Evolutionary conservation across 2,888 invertebrate genomes (phyloP).

Genomic region (Gymnocheta viridis): DNA sequence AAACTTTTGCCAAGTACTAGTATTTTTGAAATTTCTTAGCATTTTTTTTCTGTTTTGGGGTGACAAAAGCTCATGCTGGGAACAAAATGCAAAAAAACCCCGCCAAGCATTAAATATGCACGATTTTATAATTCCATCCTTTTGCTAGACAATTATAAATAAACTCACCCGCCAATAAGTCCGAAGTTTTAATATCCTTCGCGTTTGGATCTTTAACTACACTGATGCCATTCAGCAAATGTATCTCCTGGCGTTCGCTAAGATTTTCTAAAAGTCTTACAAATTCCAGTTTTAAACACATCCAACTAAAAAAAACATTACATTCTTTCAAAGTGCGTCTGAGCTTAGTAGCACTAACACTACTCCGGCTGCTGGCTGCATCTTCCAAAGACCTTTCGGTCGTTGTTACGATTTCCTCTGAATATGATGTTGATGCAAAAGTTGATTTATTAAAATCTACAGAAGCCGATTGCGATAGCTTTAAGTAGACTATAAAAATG

Average conservation of each 20-base stretch:
- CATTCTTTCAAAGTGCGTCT: slow-evolving; percentile 83
- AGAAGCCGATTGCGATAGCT: slow-evolving; percentile 73
- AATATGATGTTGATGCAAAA: neutral
- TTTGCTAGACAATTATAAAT: neutral
- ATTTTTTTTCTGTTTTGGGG: too few species aligned
- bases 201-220: slow-evolving; percentile 87
- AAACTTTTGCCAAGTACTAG: too few species aligned
- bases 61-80: too few species aligned
- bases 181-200: slow-evolving; percentile 84
- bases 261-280: slow-evolving; percentile 89
- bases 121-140: too few species aligned
- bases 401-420: slow-evolving; percentile 24
- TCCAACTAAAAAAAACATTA: slow-evolving; percentile 85
- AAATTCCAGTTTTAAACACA: slow-evolving; percentile 90
- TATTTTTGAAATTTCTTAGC: too few species aligned
- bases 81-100: too few species aligned
- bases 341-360: slow-evolving; percentile 20
- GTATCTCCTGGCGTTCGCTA: slow-evolving; percentile 86
- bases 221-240: slow-evolving; percentile 88
- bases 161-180: slow-evolving; percentile 85
- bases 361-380: slow-evolving; percentile 16
- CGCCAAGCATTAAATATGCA: too few species aligned
- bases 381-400: slow-evolving; percentile 58
- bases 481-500: slow-evolving; percentile 74
- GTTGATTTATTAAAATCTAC: slow-evolving; percentile 65